phyloP scores from a whole-genome alignment of 2,113 vertebrate genomes.

The Tupaia tana region DNA sequence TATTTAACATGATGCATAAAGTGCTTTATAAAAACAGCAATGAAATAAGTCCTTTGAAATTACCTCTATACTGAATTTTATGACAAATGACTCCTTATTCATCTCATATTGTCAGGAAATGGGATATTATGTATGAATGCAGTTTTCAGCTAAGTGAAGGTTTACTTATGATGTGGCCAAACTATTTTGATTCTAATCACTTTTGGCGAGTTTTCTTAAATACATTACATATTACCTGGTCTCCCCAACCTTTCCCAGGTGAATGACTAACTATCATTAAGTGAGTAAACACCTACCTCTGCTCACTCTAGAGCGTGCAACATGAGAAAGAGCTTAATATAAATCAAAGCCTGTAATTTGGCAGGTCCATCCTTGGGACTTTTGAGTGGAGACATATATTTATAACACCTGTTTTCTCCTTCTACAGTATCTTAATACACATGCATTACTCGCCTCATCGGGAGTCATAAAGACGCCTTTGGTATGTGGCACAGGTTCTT shows the following conservation, averaged over 20 bases:
- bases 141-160: slow-evolving; percentile 48
- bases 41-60: slow-evolving; percentile 27
- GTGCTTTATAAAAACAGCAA: slow-evolving; percentile 18
- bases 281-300: slow-evolving; percentile 32
- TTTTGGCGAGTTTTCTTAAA: slow-evolving; percentile 20
- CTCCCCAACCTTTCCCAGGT: background rate
- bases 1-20: background rate
- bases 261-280: slow-evolving; percentile 51
- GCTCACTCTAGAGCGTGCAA: background rate
- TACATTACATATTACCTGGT: slow-evolving; percentile 37
- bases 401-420: slow-evolving; percentile 36
- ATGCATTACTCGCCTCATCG: background rate
- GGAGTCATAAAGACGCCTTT: background rate
- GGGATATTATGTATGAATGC: slow-evolving; percentile 10
- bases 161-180: slow-evolving; percentile 38
- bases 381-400: background rate
- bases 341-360: background rate
- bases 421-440: background rate
- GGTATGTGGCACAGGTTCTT: background rate
- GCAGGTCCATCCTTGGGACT: background rate
- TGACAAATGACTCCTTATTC: slow-evolving; percentile 14
- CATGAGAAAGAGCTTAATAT: background rate
- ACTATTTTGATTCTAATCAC: slow-evolving; percentile 51
- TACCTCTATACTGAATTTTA: slow-evolving; percentile 14
- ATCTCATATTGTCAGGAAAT: slow-evolving; percentile 14